Evolutionary conservation across 2,888 invertebrate species (phyloP).

Genomic region (Perdita meconis): DNA sequence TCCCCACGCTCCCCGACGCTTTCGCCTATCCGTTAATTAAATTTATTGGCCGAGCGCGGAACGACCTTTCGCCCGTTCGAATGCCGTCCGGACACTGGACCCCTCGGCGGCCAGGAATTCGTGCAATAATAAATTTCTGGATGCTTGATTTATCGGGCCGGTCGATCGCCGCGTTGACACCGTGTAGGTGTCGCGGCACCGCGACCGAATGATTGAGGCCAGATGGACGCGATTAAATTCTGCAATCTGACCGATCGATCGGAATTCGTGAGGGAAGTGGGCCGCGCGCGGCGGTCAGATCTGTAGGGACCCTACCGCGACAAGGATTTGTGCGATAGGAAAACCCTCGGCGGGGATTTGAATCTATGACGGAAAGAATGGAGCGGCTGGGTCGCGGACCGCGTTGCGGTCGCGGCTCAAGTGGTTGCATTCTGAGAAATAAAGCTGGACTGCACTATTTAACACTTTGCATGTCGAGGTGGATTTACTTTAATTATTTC

Average conservation of each 20-base stretch:
- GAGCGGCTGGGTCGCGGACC: no score
- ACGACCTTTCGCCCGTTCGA: slow-evolving; percentile 44
- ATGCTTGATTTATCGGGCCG: slow-evolving; percentile 53
- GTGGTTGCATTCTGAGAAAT: no score
- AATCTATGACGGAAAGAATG: background rate
- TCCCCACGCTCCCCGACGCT: slow-evolving; percentile 36
- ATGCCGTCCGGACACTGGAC: slow-evolving; percentile 1
- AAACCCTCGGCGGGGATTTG: background rate
- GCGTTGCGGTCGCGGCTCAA: no score
- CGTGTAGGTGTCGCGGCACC: slow-evolving; percentile 31
- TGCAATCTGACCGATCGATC: slow-evolving; percentile 7
- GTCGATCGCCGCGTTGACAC: slow-evolving; percentile 31
- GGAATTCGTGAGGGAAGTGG: slow-evolving; percentile 14
- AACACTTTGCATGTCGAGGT: no score
- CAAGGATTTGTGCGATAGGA: background rate
- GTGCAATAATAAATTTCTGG: slow-evolving; percentile 55
- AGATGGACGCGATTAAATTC: slow-evolving; percentile 24
- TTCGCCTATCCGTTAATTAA: slow-evolving; percentile 65
- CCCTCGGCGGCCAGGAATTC: slow-evolving; percentile 17
- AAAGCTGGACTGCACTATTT: no score
- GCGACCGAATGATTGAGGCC: slow-evolving; percentile 31
- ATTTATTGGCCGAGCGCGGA: slow-evolving; percentile 52
- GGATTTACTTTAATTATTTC: no score
- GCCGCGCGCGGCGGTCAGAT: background rate
- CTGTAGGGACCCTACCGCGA: background rate